Conservation (phyloP, 2,797 vertebrate species). For the Darevskia nairensis region DNA sequence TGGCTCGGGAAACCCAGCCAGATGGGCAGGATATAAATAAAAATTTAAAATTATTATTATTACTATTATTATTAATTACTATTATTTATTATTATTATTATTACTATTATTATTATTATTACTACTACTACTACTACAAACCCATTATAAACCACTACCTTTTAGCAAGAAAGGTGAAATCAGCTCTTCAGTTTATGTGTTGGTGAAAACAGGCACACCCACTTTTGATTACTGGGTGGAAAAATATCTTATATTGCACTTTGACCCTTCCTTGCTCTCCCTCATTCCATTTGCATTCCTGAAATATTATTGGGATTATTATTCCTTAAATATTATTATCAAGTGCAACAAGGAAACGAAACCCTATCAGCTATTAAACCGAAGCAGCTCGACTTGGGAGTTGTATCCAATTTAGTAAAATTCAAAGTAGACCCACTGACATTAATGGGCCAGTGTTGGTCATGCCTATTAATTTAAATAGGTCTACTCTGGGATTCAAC, state of each 20-base stretch:
- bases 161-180: conserved; percentile 58
- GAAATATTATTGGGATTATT: conserved; percentile 16
- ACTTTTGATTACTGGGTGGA: conserved; percentile 42
- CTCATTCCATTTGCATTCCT: conserved; percentile 56
- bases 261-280: conserved; percentile 35
- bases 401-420: too few species aligned
- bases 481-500: too few species aligned
- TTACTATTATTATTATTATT: too few species aligned
- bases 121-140: conserved; percentile 57
- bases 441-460: too few species aligned
- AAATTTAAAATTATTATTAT: too few species aligned
- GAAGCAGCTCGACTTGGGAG: conserved; percentile 43
- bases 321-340: conserved; percentile 16
- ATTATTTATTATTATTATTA: too few species aligned
- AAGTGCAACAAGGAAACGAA: conserved; percentile 50
- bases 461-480: too few species aligned
- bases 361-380: conserved; percentile 45
- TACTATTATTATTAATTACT: too few species aligned
- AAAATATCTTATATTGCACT: not conserved
- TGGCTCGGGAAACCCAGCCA: too few species aligned
- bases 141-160: conserved; percentile 71
- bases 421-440: too few species aligned
- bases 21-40: too few species aligned
- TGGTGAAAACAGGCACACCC: conserved; percentile 33
- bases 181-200: conserved; percentile 54